Base-by-base conservation (phyloP, 2,113 vertebrate species). In the Ictidomys tridecemlineatus region DNA sequence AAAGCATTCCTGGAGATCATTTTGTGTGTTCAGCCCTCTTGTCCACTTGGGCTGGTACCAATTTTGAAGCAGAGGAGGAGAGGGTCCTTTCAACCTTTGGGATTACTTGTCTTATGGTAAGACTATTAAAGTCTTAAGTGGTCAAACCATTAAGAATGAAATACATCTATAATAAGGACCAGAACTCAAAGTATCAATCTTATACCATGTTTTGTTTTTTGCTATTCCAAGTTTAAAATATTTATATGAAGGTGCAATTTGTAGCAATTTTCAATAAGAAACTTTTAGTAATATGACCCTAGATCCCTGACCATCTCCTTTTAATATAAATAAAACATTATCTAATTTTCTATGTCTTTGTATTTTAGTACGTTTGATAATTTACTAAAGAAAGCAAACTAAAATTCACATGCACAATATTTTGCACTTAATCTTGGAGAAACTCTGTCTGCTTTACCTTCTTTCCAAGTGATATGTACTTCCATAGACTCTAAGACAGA, bases 91-190 rank as follows among this genome's bases (percentile, higher is more conserved):
- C 0, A 20, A 30, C 77, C 65, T 12, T 73, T n/a, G n/a, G 26
- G 28, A 83, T 65, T 63, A 70, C 14, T 93, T 82, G n/a, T 67
- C 84, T 85, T 91, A 4, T 74, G 56, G 11, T 84, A 67, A 56
- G 7, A 3, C 2, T 67, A 51, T 80, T 70, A 45, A 72, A 94
- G 12, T 70, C 2, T 90, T n/a, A 84, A n/a, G 56, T 1, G 56
- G 5, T 80, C 32, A 80, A 92, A 2, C 8, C n/a, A n/a, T 65
- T 76, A 63, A 86, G 37, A 89, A 84, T 72, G 9, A 86, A 86
- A 63, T 39, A 28, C 73, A 80, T 85, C 20, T 16, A 73, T 48
- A 89, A 51, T 79, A 26, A 83, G 30, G 20, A 39, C 16, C 18
- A 73, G 26, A 85, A 88, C 4, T 94, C 26, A 79, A 85, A 73